phyloP scores from a whole-genome alignment of 2,797 vertebrate genomes.

The Echeneis naucrates region DNA sequence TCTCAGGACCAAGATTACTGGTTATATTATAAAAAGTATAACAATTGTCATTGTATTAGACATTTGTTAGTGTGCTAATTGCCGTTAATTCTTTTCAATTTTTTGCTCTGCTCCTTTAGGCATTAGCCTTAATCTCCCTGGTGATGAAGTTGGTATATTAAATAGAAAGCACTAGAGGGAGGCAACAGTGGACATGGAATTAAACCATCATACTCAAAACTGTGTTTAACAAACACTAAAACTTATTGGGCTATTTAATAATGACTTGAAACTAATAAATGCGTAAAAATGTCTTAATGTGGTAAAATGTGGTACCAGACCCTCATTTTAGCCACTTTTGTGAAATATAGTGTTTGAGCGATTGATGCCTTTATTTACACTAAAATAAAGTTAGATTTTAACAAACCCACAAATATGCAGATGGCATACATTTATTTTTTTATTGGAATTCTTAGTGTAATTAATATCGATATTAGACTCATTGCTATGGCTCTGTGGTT shows the following conservation, averaged over 20 bases:
- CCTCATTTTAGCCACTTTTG: constrained; percentile 21
- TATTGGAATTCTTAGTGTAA: constrained; percentile 39
- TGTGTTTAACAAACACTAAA: constrained; percentile 63
- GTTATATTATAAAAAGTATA: constrained; percentile 75
- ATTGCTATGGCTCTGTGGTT: constrained; percentile 38
- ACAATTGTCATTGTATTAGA: constrained; percentile 81
- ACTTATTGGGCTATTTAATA: constrained; percentile 49
- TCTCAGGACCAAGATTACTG: constrained; percentile 77
- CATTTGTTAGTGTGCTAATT: constrained; percentile 84
- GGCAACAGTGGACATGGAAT: constrained; percentile 74
- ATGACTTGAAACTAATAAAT: constrained; percentile 44
- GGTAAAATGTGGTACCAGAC: constrained; percentile 18
- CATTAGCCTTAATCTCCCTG: constrained; percentile 85
- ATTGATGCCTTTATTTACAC: not conserved
- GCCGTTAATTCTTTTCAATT: constrained; percentile 85
- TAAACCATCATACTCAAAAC: constrained; percentile 68
- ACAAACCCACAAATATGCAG: not conserved
- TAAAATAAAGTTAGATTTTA: constrained; percentile 11
- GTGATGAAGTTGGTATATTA: constrained; percentile 81
- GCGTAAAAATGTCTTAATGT: constrained; percentile 37
- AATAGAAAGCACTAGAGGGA: constrained; percentile 68
- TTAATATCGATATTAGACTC: constrained; percentile 45
- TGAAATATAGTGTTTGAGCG: constrained; percentile 4
- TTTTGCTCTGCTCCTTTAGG: constrained; percentile 81
- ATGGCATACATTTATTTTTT: constrained; percentile 4